Conservation (phyloP, 2,888 invertebrate species). For the Acleris sparsana region DNA sequence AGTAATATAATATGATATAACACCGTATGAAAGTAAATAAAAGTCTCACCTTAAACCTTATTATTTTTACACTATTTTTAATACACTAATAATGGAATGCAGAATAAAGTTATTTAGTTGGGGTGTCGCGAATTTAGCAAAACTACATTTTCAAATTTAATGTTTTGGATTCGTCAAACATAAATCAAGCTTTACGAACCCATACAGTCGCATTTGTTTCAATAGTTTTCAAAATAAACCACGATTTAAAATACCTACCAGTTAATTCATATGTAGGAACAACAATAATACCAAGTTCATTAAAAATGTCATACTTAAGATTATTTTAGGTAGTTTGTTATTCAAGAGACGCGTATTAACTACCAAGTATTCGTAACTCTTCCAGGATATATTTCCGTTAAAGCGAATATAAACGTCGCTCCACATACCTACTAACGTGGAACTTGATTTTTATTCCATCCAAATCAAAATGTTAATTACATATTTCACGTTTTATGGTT, state of each 20-base stretch:
- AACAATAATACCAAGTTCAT: neutral
- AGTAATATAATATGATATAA: neutral
- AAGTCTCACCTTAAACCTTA: no score
- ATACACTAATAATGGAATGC: no score
- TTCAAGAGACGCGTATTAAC: neutral
- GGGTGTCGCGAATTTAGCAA: no score
- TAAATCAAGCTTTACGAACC: no score
- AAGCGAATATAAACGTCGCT: constrained; percentile 1
- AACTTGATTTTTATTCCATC: constrained; percentile 14
- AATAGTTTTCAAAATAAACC: no score
- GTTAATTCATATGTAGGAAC: neutral
- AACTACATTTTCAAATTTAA: no score
- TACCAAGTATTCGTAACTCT: constrained; percentile 10
- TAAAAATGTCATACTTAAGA: neutral
- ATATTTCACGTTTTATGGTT: constrained; percentile 16
- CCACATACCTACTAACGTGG: neutral
- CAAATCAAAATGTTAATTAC: constrained; percentile 15
- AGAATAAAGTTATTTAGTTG: no score
- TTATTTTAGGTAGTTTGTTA: neutral
- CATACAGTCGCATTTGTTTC: no score
- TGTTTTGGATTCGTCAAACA: no score
- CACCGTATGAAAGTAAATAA: no score
- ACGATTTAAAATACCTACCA: neutral
- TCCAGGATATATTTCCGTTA: constrained; percentile 32
- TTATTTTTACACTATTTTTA: no score